phyloP scores from a whole-genome alignment of 1,140 invertebrate genomes.

The Zaprionus capensis region DNA sequence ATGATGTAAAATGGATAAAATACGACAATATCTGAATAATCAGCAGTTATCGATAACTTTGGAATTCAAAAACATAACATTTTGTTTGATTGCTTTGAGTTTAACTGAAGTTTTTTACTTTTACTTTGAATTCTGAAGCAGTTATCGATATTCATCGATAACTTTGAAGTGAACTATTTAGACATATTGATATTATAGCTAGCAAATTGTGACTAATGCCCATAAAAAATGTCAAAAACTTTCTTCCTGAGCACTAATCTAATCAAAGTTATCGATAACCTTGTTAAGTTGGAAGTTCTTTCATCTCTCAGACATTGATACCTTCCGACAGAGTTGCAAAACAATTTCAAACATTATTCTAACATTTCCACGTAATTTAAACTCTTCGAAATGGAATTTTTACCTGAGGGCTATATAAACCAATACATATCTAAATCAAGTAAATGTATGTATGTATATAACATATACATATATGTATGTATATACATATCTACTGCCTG shows the following conservation, averaged over 20 bases:
- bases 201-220: too few relatives aligned
- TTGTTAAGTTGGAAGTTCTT: too few relatives aligned
- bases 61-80: too few relatives aligned
- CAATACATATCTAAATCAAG: neutral
- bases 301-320: neutral
- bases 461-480: neutral
- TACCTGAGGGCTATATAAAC: neutral
- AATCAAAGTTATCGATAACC: too few relatives aligned
- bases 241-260: too few relatives aligned
- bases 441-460: neutral
- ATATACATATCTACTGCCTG: neutral
- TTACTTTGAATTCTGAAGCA: neutral
- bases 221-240: too few relatives aligned
- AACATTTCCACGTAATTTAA: neutral
- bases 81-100: too few relatives aligned
- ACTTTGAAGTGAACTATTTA: neutral
- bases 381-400: neutral
- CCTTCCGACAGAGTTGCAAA: neutral
- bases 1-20: too few relatives aligned
- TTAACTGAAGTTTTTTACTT: neutral
- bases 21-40: too few relatives aligned
- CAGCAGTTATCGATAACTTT: too few relatives aligned
- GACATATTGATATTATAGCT: too few relatives aligned
- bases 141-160: neutral
- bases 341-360: neutral